These are phyloP conservation scores for Platycheirus albimanus DNA, from an alignment of 2,888 invertebrate species.

Conservation along the genomic window DNA sequence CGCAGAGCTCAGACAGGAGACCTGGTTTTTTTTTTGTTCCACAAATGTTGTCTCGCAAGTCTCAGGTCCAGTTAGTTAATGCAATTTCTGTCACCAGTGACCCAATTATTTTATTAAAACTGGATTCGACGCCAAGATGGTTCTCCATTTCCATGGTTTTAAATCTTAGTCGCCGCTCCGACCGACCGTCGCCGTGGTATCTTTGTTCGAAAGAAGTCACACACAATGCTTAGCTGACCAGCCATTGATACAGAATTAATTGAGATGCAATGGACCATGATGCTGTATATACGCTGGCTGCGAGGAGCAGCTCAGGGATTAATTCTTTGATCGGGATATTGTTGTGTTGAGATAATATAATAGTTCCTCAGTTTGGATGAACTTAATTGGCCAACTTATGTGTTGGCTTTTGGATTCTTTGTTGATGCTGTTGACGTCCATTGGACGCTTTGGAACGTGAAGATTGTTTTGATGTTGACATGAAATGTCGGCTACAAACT, in stretches of 20 bases:
- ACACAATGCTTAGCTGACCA: conserved; percentile 23
- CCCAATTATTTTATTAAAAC: conserved; percentile 63
- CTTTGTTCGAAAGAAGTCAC: conserved; percentile 20
- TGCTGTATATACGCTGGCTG: background rate
- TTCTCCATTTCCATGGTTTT: conserved; percentile 16
- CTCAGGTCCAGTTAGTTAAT: conserved; percentile 64
- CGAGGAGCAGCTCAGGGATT: background rate
- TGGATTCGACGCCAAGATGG: conserved; percentile 43
- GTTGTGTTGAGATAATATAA: background rate
- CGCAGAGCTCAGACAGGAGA: conserved; percentile 62
- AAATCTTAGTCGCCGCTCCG: background rate
- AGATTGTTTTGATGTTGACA: conserved; percentile 51
- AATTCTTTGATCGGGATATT: conserved; percentile 16
- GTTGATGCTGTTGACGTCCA: conserved; percentile 31
- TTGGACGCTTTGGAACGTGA: conserved; percentile 19
- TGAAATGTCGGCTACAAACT: conserved; percentile 34
- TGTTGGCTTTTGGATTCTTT: conserved; percentile 2
- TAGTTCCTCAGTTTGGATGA: conserved; percentile 16
- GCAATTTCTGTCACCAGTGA: conserved; percentile 67
- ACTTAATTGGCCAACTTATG: conserved; percentile 53
- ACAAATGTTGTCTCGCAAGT: conserved; percentile 65
- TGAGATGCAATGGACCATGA: conserved; percentile 48
- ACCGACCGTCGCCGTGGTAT: background rate
- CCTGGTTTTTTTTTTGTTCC: conserved; percentile 51
- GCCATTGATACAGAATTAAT: conserved; percentile 55